These are phyloP conservation scores for Mycetomoellerius zeteki DNA, from an alignment of 1,140 invertebrate genomes.

Conservation along the genomic window DNA sequence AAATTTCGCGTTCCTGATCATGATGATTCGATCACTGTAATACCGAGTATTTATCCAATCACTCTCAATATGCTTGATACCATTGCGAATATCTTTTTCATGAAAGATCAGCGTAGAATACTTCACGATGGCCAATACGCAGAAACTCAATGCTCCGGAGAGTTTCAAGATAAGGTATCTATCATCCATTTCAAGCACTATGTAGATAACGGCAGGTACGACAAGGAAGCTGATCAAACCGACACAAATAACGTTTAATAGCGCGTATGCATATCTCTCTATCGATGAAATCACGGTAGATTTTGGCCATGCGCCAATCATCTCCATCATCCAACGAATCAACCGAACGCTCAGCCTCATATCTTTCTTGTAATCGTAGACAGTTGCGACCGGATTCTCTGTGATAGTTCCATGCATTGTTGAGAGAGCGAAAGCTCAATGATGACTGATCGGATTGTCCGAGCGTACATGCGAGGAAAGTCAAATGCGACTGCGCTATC, in stretches of 20 bases:
- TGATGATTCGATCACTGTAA: constrained; percentile 38
- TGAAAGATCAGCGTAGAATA: constrained; percentile 74
- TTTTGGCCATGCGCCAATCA: constrained; percentile 67
- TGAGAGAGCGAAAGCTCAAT: neutral
- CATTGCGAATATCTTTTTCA: constrained; percentile 72
- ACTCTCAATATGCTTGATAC: constrained; percentile 72
- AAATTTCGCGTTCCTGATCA: constrained; percentile 61
- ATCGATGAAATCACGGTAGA: neutral
- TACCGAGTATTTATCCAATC: constrained; percentile 76
- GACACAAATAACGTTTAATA: constrained; percentile 41
- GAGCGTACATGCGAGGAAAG: neutral
- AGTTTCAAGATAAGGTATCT: constrained; percentile 74
- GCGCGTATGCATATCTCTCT: neutral
- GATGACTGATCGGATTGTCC: constrained; percentile 9
- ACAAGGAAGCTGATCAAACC: constrained; percentile 56
- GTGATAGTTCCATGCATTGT: neutral
- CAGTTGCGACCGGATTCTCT: neutral
- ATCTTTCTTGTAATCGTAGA: constrained; percentile 5
- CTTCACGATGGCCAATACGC: constrained; percentile 78
- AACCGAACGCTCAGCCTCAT: constrained; percentile 54
- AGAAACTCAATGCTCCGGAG: constrained; percentile 79
- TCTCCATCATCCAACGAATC: constrained; percentile 66
- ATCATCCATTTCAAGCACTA: constrained; percentile 71
- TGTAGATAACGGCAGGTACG: constrained; percentile 5
- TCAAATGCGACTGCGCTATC: neutral